Conservation (phyloP, 2,113 vertebrate genomes). For the Lasiurus borealis region DNA sequence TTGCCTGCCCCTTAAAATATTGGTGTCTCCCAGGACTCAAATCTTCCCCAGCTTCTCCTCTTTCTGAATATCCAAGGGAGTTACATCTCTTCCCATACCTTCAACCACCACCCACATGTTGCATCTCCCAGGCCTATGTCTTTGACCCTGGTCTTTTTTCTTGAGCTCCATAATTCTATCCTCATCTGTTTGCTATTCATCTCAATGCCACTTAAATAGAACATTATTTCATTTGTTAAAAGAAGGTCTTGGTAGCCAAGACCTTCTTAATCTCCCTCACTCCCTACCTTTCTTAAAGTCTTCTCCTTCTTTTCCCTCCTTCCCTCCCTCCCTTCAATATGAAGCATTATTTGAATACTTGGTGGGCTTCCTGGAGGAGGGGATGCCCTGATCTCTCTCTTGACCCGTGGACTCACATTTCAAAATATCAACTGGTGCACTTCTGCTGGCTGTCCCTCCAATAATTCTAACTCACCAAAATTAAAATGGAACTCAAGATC, state of each 20-base stretch:
- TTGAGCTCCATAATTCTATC: background rate
- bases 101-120: background rate
- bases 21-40: background rate
- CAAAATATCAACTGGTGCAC: background rate
- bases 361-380: background rate
- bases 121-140: background rate
- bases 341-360: constrained; percentile 28
- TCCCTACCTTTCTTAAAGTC: background rate
- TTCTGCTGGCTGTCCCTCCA: background rate
- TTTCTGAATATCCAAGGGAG: background rate
- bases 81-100: background rate
- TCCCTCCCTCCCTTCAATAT: background rate
- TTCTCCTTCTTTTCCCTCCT: too few relatives aligned
- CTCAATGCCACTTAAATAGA: background rate
- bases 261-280: background rate
- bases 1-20: background rate
- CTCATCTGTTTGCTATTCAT: background rate
- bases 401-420: background rate
- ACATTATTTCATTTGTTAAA: background rate
- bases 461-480: background rate
- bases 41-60: background rate
- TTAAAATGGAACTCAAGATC: background rate
- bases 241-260: background rate
- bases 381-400: background rate
- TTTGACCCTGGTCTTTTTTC: background rate